Percentiles rank a stretch among this genome's conserved stretches.
Evolutionary conservation across 92 coral and sea anemone species (phyloP).

Genomic region (Parazoanthus darwini): DNA sequence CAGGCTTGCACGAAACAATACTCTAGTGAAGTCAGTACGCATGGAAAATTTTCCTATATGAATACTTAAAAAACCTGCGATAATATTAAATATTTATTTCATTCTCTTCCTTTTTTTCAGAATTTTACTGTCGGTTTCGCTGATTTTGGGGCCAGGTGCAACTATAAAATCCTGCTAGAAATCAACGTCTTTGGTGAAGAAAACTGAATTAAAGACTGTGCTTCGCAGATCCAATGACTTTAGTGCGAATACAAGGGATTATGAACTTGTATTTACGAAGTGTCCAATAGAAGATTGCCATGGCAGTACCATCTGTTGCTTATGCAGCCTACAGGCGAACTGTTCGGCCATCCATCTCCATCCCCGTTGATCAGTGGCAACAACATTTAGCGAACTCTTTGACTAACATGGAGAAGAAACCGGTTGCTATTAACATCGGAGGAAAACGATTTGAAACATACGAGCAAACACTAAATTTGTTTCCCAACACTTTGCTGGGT

Average conservation of each 20-base stretch:
- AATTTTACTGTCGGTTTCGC: conserved; percentile 13
- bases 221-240: conserved; percentile 16
- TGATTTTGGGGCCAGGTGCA: conserved; percentile 19
- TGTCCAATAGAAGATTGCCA: conserved; percentile 25
- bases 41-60: not conserved
- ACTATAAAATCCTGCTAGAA: not conserved
- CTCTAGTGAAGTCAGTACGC: not conserved
- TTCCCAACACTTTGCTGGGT: conserved; percentile 92
- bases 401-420: conserved; percentile 51
- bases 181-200: not conserved
- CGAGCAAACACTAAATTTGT: conserved; percentile 81
- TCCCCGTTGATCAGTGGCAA: conserved; percentile 42
- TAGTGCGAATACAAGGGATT: not conserved
- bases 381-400: conserved; percentile 38
- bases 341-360: conserved; percentile 12
- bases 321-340: conserved; percentile 43
- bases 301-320: conserved; percentile 43
- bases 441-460: conserved; percentile 91
- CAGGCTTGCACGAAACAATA: not conserved
- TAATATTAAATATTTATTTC: conserved; percentile 34
- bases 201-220: conserved; percentile 20
- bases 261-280: conserved; percentile 7
- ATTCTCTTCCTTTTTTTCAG: conserved; percentile 9
- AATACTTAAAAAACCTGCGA: not conserved
- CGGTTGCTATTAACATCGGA: conserved; percentile 81